phyloP scores from a whole-genome alignment of 2,113 vertebrate species.

The Notarius lentiginosus region DNA sequence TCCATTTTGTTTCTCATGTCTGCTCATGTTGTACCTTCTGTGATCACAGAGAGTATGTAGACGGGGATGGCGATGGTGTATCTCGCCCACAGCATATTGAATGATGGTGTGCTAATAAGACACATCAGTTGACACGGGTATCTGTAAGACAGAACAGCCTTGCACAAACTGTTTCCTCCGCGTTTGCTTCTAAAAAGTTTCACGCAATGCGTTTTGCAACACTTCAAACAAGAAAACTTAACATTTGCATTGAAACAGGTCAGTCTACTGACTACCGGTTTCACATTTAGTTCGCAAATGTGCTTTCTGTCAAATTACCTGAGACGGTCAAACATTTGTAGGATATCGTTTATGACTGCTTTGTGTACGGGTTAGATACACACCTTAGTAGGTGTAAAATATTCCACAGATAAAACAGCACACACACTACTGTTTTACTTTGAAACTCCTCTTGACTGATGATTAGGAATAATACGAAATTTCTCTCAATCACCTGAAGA shows the following conservation, averaged over 20 bases:
- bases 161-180: background rate
- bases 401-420: slow-evolving; percentile 90
- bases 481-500: slow-evolving; percentile 84
- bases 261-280: background rate
- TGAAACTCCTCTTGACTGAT: slow-evolving; percentile 87
- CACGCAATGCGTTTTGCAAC: background rate
- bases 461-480: slow-evolving; percentile 85
- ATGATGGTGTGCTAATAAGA: slow-evolving; percentile 73
- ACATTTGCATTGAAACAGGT: background rate
- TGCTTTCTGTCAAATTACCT: background rate
- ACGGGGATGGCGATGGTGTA: slow-evolving; percentile 83
- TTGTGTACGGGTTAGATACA: slow-evolving; percentile 43
- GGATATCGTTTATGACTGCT: background rate
- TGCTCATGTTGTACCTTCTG: slow-evolving; percentile 78
- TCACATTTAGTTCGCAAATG: background rate
- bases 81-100: slow-evolving; percentile 78
- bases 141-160: slow-evolving; percentile 50
- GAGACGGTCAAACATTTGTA: background rate
- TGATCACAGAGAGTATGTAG: slow-evolving; percentile 80
- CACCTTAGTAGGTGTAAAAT: slow-evolving; percentile 85
- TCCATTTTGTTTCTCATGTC: background rate
- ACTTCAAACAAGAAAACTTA: background rate
- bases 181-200: background rate
- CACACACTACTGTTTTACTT: slow-evolving; percentile 82
- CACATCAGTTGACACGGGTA: slow-evolving; percentile 79